Conservation (phyloP, 2,888 invertebrate species). For the Argyresthia albistria region DNA sequence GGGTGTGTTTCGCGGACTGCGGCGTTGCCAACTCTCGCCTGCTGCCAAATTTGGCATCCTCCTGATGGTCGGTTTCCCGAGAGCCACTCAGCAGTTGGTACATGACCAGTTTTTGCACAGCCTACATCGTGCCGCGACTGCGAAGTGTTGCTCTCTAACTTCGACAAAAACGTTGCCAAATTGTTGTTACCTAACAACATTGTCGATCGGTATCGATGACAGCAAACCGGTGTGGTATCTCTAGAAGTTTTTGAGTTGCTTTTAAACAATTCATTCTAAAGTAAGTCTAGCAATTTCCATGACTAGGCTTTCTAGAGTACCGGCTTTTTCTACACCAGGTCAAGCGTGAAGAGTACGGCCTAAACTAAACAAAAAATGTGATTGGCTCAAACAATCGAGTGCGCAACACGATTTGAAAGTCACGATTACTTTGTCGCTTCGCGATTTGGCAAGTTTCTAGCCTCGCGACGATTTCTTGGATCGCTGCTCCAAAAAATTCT, state of each 20-base stretch:
- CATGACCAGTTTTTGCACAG: slow-evolving; percentile 30
- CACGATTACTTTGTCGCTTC: slow-evolving; percentile 13
- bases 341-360: background rate
- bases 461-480: slow-evolving; percentile 24
- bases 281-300: too few relatives aligned
- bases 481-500: slow-evolving; percentile 20
- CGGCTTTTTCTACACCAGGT: background rate
- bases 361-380: background rate
- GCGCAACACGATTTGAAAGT: slow-evolving; percentile 9
- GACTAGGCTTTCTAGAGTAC: too few relatives aligned
- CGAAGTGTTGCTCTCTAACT: slow-evolving; percentile 26
- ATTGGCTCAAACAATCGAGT: background rate
- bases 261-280: too few relatives aligned
- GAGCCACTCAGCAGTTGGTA: background rate
- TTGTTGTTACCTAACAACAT: slow-evolving; percentile 1
- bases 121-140: slow-evolving; percentile 16
- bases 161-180: slow-evolving; percentile 10
- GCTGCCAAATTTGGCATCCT: slow-evolving; percentile 53
- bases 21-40: slow-evolving; percentile 58
- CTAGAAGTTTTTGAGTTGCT: too few relatives aligned
- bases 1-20: slow-evolving; percentile 15
- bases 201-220: too few relatives aligned
- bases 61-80: slow-evolving; percentile 22
- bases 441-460: slow-evolving; percentile 10
- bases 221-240: too few relatives aligned